These are phyloP conservation scores for Lithosia quadra DNA, from an alignment of 2,888 invertebrate genomes.

Conservation along the genomic window DNA sequence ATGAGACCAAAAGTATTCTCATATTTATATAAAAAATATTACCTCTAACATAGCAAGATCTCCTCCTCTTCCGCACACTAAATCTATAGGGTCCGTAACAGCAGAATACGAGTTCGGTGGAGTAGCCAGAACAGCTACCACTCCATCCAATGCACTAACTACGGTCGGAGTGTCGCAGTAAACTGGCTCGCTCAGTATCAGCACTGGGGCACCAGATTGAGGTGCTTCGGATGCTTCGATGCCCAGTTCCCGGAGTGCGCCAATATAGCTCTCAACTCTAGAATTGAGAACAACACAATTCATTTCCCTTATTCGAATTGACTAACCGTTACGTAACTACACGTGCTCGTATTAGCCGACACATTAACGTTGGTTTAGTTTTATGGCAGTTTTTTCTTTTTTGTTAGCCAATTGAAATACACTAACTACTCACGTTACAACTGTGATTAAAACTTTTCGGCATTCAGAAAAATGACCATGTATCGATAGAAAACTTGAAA, in stretches of 20 bases:
- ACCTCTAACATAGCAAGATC: conserved; percentile 92
- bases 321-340: too few species aligned
- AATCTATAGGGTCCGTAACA: conserved; percentile 92
- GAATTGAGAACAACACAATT: conserved; percentile 7
- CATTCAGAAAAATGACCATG: too few species aligned
- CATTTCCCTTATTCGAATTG: too few species aligned
- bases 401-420: too few species aligned
- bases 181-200: conserved; percentile 83
- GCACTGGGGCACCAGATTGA: conserved; percentile 73
- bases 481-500: too few species aligned
- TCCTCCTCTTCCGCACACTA: conserved; percentile 93
- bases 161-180: conserved; percentile 84
- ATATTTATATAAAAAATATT: conserved; percentile 8
- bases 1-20: too few species aligned
- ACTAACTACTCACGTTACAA: too few species aligned
- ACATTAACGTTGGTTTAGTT: too few species aligned
- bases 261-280: conserved; percentile 89
- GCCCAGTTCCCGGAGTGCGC: conserved; percentile 90
- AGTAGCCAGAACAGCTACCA: conserved; percentile 87
- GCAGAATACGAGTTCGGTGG: conserved; percentile 94
- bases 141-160: conserved; percentile 75
- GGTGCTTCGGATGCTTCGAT: conserved; percentile 81
- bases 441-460: too few species aligned
- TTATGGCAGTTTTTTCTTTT: too few species aligned
- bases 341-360: too few species aligned